Evolutionary conservation across 2,113 vertebrate species (phyloP).

Genomic region (Ctenodactylus gundi): DNA sequence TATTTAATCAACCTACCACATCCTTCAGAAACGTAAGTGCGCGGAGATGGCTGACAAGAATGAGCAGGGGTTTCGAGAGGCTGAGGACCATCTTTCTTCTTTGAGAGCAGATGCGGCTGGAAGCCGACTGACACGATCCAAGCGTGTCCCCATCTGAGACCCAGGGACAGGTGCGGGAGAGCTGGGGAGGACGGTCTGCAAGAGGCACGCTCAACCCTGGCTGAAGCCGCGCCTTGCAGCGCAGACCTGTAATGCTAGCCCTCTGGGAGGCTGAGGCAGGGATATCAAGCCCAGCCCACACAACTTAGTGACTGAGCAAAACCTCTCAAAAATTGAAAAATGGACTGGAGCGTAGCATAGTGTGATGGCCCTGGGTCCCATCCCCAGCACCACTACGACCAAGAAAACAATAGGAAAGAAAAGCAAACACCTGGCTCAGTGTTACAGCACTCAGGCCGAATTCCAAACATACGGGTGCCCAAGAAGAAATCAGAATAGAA

Average conservation of each 20-base stretch:
- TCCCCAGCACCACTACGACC: no score
- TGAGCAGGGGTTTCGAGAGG: neutral
- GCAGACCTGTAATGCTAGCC: no score
- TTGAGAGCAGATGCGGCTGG: accelerated
- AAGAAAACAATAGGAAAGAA: no score
- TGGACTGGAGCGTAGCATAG: no score
- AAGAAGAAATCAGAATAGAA: neutral
- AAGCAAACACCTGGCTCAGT: neutral
- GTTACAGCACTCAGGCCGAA: neutral
- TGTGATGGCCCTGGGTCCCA: no score
- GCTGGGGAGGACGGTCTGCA: neutral
- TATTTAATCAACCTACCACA: constrained; percentile 61
- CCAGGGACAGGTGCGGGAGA: neutral
- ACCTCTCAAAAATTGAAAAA: no score
- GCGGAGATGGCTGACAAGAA: neutral
- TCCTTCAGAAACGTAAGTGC: constrained; percentile 28
- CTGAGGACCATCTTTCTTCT: neutral
- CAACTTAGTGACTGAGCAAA: no score
- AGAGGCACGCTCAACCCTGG: no score
- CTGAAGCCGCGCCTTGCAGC: no score
- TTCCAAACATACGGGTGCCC: neutral
- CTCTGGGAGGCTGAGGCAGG: no score
- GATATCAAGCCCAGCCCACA: no score
- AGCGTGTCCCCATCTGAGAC: neutral
- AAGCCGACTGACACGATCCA: neutral